Conservation (phyloP, 2,797 vertebrate species). For the Erethizon dorsatum region DNA sequence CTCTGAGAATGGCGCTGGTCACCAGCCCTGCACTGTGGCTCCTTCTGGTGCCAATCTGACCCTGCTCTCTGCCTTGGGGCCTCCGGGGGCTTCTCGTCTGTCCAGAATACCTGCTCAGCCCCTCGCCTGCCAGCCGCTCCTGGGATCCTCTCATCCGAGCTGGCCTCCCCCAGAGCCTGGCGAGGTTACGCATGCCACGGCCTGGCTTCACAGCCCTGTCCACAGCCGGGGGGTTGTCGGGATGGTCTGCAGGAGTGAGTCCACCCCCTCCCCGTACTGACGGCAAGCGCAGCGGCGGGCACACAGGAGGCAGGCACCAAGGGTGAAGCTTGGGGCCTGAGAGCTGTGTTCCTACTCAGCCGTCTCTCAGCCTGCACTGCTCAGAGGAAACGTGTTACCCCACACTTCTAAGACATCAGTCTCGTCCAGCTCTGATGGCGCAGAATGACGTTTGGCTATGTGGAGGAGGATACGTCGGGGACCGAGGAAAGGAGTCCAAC, state of each 20-base stretch:
- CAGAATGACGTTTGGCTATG: background rate
- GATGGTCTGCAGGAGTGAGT: background rate
- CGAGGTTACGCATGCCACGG: background rate
- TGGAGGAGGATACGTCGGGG: too few relatives aligned
- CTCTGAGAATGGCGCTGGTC: background rate
- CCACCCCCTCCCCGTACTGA: background rate
- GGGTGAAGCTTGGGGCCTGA: background rate
- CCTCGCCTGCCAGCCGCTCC: background rate
- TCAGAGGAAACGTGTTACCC: background rate
- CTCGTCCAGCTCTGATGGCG: background rate
- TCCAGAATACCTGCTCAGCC: background rate
- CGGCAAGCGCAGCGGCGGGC: background rate
- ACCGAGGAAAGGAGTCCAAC: background rate
- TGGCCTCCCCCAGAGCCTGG: background rate
- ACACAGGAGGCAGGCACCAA: background rate
- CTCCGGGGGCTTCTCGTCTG: too few relatives aligned
- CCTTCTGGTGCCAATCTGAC: too few relatives aligned
- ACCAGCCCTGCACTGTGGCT: background rate
- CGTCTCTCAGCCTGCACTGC: background rate
- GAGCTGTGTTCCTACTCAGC: background rate
- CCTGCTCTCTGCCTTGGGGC: background rate
- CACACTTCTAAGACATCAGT: background rate
- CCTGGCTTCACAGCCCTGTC: background rate
- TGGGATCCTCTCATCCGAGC: background rate
- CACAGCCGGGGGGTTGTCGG: too few relatives aligned